Evolutionary conservation across 2,113 vertebrate genomes (phyloP).

Genomic region (Felis chaus): DNA sequence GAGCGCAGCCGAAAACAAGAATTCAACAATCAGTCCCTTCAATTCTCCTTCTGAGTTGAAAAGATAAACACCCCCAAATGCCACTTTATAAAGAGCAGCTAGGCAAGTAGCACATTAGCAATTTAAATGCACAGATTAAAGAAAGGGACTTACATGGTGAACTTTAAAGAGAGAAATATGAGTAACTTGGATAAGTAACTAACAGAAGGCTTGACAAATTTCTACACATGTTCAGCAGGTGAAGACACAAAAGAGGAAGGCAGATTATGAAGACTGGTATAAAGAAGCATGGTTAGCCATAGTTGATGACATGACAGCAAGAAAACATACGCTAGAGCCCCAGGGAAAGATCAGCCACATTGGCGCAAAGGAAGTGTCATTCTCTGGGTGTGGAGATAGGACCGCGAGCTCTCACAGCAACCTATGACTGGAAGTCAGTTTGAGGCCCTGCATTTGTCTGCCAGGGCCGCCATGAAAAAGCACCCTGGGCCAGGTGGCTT

Average conservation of each 20-base stretch:
- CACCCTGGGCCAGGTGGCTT: neutral
- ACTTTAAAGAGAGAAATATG: conserved; percentile 55
- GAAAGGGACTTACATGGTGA: conserved; percentile 54
- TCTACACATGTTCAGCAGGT: conserved; percentile 50
- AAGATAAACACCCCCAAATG: conserved; percentile 69
- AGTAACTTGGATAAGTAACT: conserved; percentile 38
- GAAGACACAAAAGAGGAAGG: conserved; percentile 36
- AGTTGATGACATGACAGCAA: neutral
- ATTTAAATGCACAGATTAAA: conserved; percentile 73
- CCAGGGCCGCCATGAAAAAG: neutral
- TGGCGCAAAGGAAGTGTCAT: neutral
- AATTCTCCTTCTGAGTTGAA: conserved; percentile 46
- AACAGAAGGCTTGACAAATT: conserved; percentile 58
- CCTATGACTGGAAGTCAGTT: neutral
- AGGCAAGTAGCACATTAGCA: conserved; percentile 65
- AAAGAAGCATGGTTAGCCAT: neutral
- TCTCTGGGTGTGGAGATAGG: neutral
- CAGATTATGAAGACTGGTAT: conserved; percentile 30
- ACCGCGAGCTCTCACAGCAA: neutral
- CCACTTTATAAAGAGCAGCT: conserved; percentile 59
- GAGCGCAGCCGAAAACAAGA: conserved; percentile 1
- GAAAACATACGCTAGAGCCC: neutral
- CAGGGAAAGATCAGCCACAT: neutral
- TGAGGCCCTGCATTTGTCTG: neutral
- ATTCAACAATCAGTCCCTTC: conserved; percentile 50